A percentile compares a stretch with the other conserved stretches of the same genome.
phyloP scores from a whole-genome alignment of 2,113 vertebrate species.

The Myiopsitta monachus region DNA sequence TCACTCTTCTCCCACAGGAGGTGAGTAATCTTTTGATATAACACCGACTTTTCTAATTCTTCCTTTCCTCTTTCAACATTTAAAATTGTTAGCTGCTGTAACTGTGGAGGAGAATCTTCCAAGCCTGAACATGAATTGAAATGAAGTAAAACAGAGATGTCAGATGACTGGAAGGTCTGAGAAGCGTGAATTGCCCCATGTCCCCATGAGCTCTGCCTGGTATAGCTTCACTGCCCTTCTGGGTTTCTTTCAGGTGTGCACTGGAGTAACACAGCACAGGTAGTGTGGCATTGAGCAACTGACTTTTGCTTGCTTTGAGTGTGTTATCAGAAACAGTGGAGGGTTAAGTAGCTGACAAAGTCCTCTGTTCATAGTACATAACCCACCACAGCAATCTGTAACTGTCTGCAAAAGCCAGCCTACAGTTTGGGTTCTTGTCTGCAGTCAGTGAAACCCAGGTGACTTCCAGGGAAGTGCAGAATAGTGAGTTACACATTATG shows the following conservation, averaged over 20 bases:
- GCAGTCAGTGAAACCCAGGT: background rate
- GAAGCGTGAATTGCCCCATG: background rate
- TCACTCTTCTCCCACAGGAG: background rate
- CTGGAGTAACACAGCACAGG: background rate
- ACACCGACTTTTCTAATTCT: background rate
- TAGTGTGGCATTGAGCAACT: accelerated
- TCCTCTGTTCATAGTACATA: background rate
- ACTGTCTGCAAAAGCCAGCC: background rate
- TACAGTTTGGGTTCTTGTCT: background rate
- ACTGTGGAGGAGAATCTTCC: background rate
- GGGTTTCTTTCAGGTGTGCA: background rate
- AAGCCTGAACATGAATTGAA: background rate
- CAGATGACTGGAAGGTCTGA: background rate
- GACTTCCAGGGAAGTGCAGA: background rate
- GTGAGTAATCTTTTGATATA: background rate
- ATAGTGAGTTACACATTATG: background rate
- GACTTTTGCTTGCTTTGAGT: background rate
- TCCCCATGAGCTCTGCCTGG: background rate
- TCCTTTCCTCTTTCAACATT: background rate
- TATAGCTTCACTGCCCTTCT: background rate
- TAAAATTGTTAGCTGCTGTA: background rate
- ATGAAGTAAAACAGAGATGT: background rate
- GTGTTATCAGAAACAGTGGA: background rate
- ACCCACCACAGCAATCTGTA: background rate
- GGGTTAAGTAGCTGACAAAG: background rate